These are phyloP conservation scores for Atopsyche davidsoni DNA, from an alignment of 1,140 invertebrate species.

Conservation along the genomic window DNA sequence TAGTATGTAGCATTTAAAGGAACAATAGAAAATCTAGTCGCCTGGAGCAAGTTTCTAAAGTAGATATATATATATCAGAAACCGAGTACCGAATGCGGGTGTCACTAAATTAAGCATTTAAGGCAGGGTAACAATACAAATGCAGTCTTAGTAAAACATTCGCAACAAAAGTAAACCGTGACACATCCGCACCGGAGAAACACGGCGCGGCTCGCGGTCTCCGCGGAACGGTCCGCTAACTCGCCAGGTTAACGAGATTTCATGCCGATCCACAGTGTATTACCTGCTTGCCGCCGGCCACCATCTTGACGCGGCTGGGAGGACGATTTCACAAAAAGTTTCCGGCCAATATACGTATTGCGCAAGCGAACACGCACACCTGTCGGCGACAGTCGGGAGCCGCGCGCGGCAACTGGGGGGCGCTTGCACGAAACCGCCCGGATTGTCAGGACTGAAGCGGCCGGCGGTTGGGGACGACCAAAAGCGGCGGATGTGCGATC, in stretches of 20 bases:
- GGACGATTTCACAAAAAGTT: slow-evolving; percentile 1
- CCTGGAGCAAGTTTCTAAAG: too few species aligned
- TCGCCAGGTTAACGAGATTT: background rate
- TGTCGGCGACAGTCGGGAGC: background rate
- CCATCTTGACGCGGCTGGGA: too few species aligned
- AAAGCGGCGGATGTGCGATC: background rate
- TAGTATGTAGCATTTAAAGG: too few species aligned
- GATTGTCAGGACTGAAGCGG: background rate
- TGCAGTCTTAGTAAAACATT: background rate
- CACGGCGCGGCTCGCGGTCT: background rate
- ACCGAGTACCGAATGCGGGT: too few species aligned
- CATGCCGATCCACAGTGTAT: background rate
- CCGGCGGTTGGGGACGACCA: background rate
- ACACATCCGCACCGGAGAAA: background rate
- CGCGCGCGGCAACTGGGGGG: background rate
- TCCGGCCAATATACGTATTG: background rate
- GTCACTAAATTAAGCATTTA: too few species aligned
- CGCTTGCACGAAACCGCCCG: too few species aligned
- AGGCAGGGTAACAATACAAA: background rate
- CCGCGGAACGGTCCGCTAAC: background rate
- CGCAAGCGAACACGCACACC: background rate
- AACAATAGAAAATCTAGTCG: too few species aligned
- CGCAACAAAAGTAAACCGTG: background rate
- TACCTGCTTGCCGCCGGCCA: slow-evolving; percentile 28
- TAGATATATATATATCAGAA: too few species aligned